phyloP scores from a whole-genome alignment of 2,797 vertebrate genomes.

The Dipus sagitta region DNA sequence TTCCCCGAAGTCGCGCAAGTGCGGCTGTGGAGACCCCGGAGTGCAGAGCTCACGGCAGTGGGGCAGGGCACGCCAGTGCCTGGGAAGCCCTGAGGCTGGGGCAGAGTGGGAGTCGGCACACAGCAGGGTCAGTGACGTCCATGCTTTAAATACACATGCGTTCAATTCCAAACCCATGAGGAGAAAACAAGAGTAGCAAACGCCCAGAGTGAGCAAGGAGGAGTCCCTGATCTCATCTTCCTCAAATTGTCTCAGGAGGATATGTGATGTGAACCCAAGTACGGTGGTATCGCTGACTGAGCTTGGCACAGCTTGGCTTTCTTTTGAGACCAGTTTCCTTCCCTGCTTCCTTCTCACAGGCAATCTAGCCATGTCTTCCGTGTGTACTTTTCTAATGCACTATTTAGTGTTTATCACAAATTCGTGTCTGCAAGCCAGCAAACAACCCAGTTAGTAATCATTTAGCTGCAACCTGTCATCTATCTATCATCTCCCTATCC shows the following conservation, averaged over 20 bases:
- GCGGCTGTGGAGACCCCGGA: not conserved
- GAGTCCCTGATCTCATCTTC: not conserved
- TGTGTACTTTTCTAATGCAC: not conserved
- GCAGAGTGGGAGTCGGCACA: fast-evolving
- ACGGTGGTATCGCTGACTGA: fast-evolving
- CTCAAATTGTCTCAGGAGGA: not conserved
- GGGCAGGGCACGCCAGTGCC: too few species aligned
- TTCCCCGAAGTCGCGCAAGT: fast-evolving
- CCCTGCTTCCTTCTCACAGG: not conserved
- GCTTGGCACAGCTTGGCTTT: not conserved
- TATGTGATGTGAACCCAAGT: not conserved
- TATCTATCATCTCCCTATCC: too few species aligned
- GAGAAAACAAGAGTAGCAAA: not conserved
- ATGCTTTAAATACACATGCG: fast-evolving
- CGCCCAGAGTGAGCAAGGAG: not conserved
- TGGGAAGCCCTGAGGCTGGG: fast-evolving
- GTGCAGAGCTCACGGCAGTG: fast-evolving
- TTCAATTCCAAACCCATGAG: not conserved
- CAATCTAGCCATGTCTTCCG: fast-evolving
- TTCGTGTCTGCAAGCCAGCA: not conserved
- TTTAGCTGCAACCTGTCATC: too few species aligned
- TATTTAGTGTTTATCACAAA: not conserved
- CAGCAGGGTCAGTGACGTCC: fast-evolving
- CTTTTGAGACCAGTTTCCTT: not conserved
- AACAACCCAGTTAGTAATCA: too few species aligned